Percentiles rank a stretch among this genome's conserved stretches.
Conservation (phyloP, 92 coral and sea anemone genomes). For the Umimayanthus chanpuru region DNA sequence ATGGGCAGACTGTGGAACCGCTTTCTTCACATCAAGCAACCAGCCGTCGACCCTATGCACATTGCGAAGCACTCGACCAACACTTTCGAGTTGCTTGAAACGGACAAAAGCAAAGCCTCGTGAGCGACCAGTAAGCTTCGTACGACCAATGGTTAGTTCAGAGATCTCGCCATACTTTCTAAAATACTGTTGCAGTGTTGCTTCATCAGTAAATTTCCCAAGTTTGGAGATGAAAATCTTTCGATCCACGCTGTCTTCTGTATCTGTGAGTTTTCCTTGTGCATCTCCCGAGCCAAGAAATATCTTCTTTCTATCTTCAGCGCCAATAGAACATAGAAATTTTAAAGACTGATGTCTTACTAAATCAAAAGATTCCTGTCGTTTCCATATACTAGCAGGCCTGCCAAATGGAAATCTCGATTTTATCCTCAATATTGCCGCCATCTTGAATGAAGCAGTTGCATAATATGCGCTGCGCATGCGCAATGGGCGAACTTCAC, state of each 20-base stretch:
- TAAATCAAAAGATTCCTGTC: too few species aligned
- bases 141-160: slow-evolving; percentile 43
- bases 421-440: background rate
- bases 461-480: background rate
- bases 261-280: background rate
- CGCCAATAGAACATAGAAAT: background rate
- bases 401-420: background rate
- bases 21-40: slow-evolving; percentile 35
- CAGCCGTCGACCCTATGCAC: slow-evolving; percentile 30
- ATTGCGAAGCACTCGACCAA: slow-evolving; percentile 23
- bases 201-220: slow-evolving; percentile 16
- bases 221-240: slow-evolving; percentile 34
- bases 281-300: background rate
- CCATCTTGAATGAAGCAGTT: background rate
- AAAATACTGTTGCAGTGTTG: slow-evolving; percentile 21
- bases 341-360: background rate
- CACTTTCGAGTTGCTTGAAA: slow-evolving; percentile 30
- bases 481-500: too few species aligned
- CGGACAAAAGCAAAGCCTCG: slow-evolving; percentile 58
- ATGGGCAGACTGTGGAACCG: slow-evolving; percentile 22
- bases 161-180: slow-evolving; percentile 57
- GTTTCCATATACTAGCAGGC: background rate
- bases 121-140: slow-evolving; percentile 47
- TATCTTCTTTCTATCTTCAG: background rate
- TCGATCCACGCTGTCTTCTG: background rate